Evolutionary conservation across 2,113 vertebrate genomes (phyloP).

Genomic region (Crypturellus undulatus): DNA sequence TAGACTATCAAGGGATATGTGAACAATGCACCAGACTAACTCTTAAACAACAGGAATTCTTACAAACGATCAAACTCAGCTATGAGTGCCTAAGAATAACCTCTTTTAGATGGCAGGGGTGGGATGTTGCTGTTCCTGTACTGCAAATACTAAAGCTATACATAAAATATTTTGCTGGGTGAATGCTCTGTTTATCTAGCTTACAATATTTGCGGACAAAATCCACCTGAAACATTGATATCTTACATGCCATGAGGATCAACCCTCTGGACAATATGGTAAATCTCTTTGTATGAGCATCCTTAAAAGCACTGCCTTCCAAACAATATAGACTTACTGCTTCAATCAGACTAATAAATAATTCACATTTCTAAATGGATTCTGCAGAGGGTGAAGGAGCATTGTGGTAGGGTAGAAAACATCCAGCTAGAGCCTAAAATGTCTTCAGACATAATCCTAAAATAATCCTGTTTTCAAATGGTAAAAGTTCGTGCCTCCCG

Average conservation of each 20-base stretch:
- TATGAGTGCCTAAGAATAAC: constrained; percentile 52
- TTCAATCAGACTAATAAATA: constrained; percentile 55
- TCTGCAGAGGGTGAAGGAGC: neutral
- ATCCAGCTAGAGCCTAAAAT: constrained; percentile 26
- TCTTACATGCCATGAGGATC: neutral
- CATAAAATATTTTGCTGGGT: neutral
- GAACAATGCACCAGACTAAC: constrained; percentile 15
- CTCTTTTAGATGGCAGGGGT: constrained; percentile 18
- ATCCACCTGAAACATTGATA: neutral
- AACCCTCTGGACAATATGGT: constrained; percentile 3
- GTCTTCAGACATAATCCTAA: constrained; percentile 62
- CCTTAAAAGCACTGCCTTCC: neutral
- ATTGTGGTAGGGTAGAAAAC: neutral
- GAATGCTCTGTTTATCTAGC: neutral
- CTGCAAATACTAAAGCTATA: neutral
- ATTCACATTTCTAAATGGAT: constrained; percentile 44
- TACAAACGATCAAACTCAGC: constrained; percentile 44
- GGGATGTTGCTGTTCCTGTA: neutral
- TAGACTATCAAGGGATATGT: constrained; percentile 49
- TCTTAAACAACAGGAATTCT: constrained; percentile 51
- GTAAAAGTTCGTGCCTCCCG: constrained; percentile 71
- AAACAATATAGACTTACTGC: neutral
- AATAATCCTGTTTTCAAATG: constrained; percentile 67
- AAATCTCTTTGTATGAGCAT: neutral
- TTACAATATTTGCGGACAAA: neutral